phyloP scores from a whole-genome alignment of 2,113 vertebrate species.

The Numida meleagris region DNA sequence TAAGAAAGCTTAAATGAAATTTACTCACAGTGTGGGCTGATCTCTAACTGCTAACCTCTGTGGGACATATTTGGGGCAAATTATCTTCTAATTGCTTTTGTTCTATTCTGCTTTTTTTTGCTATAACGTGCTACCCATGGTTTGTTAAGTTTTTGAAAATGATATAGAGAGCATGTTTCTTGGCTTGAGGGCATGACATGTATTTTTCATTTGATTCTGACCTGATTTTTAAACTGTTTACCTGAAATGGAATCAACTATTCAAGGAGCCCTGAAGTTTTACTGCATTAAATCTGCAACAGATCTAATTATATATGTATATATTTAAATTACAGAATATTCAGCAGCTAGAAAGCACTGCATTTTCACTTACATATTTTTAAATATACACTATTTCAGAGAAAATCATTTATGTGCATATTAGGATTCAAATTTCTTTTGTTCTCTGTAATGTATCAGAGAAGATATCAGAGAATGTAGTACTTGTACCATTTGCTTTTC shows the following conservation, averaged over 20 bases:
- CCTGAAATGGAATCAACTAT: slow-evolving; percentile 4
- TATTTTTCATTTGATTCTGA: slow-evolving; percentile 24
- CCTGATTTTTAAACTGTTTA: slow-evolving; percentile 24
- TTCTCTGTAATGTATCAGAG: background rate
- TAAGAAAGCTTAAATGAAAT: slow-evolving; percentile 44
- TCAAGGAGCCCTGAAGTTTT: background rate
- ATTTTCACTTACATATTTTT: background rate
- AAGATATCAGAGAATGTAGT: no score
- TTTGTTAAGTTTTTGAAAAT: slow-evolving; percentile 18
- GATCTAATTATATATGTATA: background rate
- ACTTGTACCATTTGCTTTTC: no score
- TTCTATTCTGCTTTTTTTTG: background rate
- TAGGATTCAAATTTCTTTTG: background rate
- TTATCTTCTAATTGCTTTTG: slow-evolving; percentile 42
- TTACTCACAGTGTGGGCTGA: slow-evolving; percentile 8
- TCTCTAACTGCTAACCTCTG: slow-evolving; percentile 21
- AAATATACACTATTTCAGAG: background rate
- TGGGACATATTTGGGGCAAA: slow-evolving; percentile 1
- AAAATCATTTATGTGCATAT: background rate
- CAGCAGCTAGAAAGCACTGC: background rate
- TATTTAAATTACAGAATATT: background rate
- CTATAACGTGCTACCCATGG: background rate
- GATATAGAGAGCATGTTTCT: background rate
- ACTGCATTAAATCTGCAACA: background rate
- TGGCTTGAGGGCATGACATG: slow-evolving; percentile 11